Percentiles rank a stretch among this genome's conserved stretches.
Evolutionary conservation across 1,140 invertebrate species (phyloP).

Genomic region (Cotesia glomerata): DNA sequence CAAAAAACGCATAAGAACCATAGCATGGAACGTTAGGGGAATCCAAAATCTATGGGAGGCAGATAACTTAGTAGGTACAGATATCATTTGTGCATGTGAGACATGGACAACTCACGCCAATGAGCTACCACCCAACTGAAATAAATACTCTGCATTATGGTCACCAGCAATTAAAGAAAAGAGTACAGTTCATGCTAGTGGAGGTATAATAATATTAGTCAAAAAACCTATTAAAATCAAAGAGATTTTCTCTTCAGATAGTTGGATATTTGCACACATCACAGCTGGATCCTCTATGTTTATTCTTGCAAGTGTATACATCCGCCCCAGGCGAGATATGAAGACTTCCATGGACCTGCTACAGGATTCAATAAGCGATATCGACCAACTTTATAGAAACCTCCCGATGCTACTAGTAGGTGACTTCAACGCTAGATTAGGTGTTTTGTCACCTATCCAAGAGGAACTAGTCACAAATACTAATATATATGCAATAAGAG

Average conservation of each 20-base stretch:
- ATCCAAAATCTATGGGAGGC: background rate
- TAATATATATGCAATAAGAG: background rate
- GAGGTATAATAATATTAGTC: background rate
- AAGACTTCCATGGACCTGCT: background rate
- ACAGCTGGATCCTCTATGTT: background rate
- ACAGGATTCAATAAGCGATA: background rate
- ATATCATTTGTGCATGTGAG: slow-evolving; percentile 3
- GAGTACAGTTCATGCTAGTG: background rate
- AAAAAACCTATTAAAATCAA: too few relatives aligned
- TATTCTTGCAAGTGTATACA: slow-evolving; percentile 3
- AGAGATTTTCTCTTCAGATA: too few relatives aligned
- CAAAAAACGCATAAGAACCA: slow-evolving; percentile 1
- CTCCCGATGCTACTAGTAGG: background rate
- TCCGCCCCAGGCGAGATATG: background rate
- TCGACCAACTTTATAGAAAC: background rate
- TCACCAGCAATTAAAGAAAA: slow-evolving; percentile 2
- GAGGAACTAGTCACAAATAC: background rate
- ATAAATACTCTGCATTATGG: background rate
- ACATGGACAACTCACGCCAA: background rate
- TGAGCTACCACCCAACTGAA: background rate
- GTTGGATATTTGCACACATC: too few relatives aligned
- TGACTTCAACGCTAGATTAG: background rate
- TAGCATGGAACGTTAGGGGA: background rate
- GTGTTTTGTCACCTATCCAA: background rate
- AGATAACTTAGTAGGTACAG: background rate